These are phyloP conservation scores for Drosophila aff. DNA, from an alignment of 1,140 invertebrate species.

Conservation along the genomic window DNA sequence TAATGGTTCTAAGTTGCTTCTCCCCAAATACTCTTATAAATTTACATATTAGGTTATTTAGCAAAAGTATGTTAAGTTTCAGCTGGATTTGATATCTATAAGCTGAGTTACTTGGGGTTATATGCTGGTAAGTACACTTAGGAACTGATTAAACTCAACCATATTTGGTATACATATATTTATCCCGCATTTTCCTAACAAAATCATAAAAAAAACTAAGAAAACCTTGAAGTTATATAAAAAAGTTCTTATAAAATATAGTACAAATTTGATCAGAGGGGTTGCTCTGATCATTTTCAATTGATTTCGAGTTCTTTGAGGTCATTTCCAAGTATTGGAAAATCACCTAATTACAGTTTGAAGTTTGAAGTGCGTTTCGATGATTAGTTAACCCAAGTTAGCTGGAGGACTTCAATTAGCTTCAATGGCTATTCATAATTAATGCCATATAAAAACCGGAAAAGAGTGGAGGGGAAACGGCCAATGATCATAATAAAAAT, in stretches of 20 bases:
- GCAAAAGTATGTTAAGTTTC: neutral
- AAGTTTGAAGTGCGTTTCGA: slow-evolving; percentile 26
- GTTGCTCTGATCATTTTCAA: neutral
- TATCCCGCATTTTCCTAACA: neutral
- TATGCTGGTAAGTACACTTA: neutral
- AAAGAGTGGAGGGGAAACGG: slow-evolving; percentile 51
- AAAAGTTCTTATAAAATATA: neutral
- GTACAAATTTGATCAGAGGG: neutral
- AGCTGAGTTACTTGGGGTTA: slow-evolving; percentile 22
- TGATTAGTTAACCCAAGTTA: slow-evolving; percentile 34
- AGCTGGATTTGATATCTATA: neutral
- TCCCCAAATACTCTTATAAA: neutral
- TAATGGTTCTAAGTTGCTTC: too few relatives aligned
- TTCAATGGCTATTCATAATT: slow-evolving; percentile 73
- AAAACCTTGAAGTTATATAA: neutral
- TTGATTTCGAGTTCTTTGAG: slow-evolving; percentile 2
- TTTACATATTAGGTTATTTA: neutral
- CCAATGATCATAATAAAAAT: slow-evolving; percentile 79
- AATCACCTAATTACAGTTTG: slow-evolving; percentile 29
- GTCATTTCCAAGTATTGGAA: slow-evolving; percentile 1
- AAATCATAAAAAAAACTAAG: neutral
- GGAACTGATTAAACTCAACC: too few relatives aligned
- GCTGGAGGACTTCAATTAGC: slow-evolving; percentile 67
- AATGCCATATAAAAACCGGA: slow-evolving; percentile 67
- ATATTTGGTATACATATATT: neutral